A percentile compares a stretch with the other conserved stretches of the same genome.
Evolutionary conservation across 2,888 invertebrate genomes (phyloP).

Genomic region (Hirtodrosophila alboralis): DNA sequence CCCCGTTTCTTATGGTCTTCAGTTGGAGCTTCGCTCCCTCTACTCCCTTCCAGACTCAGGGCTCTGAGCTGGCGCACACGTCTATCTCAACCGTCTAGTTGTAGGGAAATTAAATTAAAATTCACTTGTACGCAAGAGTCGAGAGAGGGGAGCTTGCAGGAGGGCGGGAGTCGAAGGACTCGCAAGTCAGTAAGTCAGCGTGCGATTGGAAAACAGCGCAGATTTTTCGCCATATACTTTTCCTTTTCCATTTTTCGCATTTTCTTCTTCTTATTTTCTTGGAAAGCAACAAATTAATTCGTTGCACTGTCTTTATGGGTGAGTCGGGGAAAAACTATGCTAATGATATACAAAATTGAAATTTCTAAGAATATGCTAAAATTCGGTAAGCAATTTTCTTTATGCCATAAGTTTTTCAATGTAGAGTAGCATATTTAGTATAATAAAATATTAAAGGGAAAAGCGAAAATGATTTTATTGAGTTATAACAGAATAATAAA

Average conservation of each 20-base stretch:
- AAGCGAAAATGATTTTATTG: background rate
- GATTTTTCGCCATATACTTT: slow-evolving; percentile 58
- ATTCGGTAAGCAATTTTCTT: slow-evolving; percentile 31
- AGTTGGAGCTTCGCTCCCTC: slow-evolving; percentile 9
- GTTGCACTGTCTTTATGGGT: slow-evolving; percentile 58
- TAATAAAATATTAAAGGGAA: background rate
- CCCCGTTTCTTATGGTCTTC: slow-evolving; percentile 51
- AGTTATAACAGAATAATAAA: no score
- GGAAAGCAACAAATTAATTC: slow-evolving; percentile 70
- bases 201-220: slow-evolving; percentile 70
- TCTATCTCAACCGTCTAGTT: slow-evolving; percentile 75
- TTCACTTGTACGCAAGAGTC: slow-evolving; percentile 74
- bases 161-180: background rate
- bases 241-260: slow-evolving; percentile 17
- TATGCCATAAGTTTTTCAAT: slow-evolving; percentile 16
- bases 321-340: slow-evolving; percentile 62
- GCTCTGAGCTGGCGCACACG: slow-evolving; percentile 66
- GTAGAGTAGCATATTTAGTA: slow-evolving; percentile 1
- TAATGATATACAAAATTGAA: slow-evolving; percentile 66
- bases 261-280: no score
- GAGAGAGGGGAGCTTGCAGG: slow-evolving; percentile 25
- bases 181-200: slow-evolving; percentile 67
- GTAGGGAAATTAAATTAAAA: slow-evolving; percentile 78
- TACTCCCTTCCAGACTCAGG: slow-evolving; percentile 24
- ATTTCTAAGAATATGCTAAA: slow-evolving; percentile 51